A percentile compares a stretch with the other conserved stretches of the same genome.
Conservation (phyloP, 2,888 invertebrate genomes). For the Carterocephalus palaemon region DNA sequence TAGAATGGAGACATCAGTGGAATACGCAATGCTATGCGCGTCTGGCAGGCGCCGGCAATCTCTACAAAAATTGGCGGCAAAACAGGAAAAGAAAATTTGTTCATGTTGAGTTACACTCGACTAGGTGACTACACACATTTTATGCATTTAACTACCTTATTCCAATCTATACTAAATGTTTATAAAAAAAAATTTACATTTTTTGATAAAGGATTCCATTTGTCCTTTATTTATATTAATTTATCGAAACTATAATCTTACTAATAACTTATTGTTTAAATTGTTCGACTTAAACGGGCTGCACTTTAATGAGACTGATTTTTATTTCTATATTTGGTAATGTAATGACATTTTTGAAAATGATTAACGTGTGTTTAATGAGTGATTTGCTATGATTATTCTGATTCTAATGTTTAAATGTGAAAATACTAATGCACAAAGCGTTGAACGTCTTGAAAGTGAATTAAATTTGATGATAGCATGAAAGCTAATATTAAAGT, state of each 20-base stretch:
- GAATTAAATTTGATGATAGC: too few relatives aligned
- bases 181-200: neutral
- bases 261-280: neutral
- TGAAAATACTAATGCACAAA: constrained; percentile 3
- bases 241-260: neutral
- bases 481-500: too few relatives aligned
- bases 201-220: constrained; percentile 2
- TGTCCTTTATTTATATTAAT: constrained; percentile 7
- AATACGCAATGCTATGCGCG: constrained; percentile 80
- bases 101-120: constrained; percentile 49
- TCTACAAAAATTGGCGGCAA: constrained; percentile 65
- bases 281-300: constrained; percentile 5
- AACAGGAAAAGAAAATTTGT: constrained; percentile 62
- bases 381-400: neutral
- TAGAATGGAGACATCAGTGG: constrained; percentile 84
- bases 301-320: constrained; percentile 32
- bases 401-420: neutral
- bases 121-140: constrained; percentile 6
- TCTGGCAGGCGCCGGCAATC: constrained; percentile 67
- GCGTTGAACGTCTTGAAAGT: neutral
- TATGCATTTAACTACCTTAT: constrained; percentile 8
- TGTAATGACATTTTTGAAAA: constrained; percentile 21
- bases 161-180: neutral
- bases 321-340: constrained; percentile 29
- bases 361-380: neutral